These are phyloP conservation scores for Menidia menidia DNA, from an alignment of 2,797 vertebrate species.

Conservation along the genomic window DNA sequence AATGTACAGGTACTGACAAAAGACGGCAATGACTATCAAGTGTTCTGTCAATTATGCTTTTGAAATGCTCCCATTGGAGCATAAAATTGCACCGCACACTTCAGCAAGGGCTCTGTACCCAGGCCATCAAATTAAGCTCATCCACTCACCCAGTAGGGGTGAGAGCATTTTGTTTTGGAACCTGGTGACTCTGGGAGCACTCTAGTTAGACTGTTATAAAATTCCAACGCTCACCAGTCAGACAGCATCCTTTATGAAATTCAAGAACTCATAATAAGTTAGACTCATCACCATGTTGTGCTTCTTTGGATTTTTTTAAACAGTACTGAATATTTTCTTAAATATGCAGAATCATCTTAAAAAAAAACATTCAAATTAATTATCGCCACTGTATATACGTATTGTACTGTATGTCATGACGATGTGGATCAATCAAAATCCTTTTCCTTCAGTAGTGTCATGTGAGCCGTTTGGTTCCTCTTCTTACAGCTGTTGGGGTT, in stretches of 20 bases:
- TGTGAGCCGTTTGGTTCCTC: constrained; percentile 14
- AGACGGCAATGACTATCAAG: constrained; percentile 28
- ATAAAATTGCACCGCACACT: constrained; percentile 36
- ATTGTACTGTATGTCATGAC: no score
- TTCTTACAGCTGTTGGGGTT: constrained; percentile 14
- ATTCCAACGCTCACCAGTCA: constrained; percentile 16
- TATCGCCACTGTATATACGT: not conserved
- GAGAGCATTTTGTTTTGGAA: constrained; percentile 33
- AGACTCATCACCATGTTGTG: not conserved
- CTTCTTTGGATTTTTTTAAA: not conserved
- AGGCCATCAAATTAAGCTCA: constrained; percentile 34
- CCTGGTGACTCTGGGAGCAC: constrained; percentile 9
- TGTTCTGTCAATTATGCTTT: constrained; percentile 33
- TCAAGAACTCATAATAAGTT: constrained; percentile 8
- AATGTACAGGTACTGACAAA: constrained; percentile 16
- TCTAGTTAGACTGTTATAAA: constrained; percentile 9
- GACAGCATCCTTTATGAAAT: constrained; percentile 16
- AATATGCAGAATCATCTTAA: not conserved
- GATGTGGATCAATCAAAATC: no score
- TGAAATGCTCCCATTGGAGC: constrained; percentile 36
- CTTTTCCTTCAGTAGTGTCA: constrained; percentile 2
- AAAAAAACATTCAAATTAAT: not conserved
- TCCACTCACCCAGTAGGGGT: constrained; percentile 12
- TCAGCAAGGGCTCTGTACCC: constrained; percentile 30
- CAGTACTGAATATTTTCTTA: not conserved